phyloP scores from a whole-genome alignment of 2,888 invertebrate genomes.

The Xestia xanthographa region DNA sequence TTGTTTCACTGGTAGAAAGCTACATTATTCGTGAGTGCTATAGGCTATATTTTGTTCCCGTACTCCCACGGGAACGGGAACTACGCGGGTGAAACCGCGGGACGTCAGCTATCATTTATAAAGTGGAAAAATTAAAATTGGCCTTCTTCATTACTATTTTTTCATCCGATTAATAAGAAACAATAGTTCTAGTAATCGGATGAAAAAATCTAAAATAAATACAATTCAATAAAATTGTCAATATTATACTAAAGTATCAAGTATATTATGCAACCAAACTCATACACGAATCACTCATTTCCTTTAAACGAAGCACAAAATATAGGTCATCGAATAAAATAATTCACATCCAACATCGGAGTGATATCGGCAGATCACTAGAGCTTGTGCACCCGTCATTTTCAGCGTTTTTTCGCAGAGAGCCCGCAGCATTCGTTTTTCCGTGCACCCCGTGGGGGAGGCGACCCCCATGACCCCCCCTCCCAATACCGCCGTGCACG shows the following conservation, averaged over 20 bases:
- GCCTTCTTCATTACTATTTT: no score
- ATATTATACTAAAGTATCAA: neutral
- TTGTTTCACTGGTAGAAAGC: no score
- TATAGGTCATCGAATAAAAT: slow-evolving; percentile 53
- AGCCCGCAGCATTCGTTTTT: slow-evolving; percentile 88
- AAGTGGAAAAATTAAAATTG: no score
- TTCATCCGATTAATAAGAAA: no score
- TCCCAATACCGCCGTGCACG: slow-evolving; percentile 88
- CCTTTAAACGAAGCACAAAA: slow-evolving; percentile 28
- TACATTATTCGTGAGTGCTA: no score
- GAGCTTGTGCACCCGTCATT: slow-evolving; percentile 74
- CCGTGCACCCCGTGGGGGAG: slow-evolving; percentile 70
- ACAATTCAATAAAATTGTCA: neutral
- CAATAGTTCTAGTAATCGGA: no score
- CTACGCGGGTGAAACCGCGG: no score
- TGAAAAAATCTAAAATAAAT: no score
- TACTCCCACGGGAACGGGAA: no score
- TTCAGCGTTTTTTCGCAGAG: slow-evolving; percentile 88
- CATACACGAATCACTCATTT: slow-evolving; percentile 2
- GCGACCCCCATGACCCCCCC: slow-evolving; percentile 70
- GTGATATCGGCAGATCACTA: slow-evolving; percentile 67
- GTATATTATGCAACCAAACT: neutral
- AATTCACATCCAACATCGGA: slow-evolving; percentile 62
- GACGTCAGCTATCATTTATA: no score
- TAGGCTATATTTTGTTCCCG: no score